Conservation (phyloP, 2,797 vertebrate genomes). For the Spinibarbus caldwelli region DNA sequence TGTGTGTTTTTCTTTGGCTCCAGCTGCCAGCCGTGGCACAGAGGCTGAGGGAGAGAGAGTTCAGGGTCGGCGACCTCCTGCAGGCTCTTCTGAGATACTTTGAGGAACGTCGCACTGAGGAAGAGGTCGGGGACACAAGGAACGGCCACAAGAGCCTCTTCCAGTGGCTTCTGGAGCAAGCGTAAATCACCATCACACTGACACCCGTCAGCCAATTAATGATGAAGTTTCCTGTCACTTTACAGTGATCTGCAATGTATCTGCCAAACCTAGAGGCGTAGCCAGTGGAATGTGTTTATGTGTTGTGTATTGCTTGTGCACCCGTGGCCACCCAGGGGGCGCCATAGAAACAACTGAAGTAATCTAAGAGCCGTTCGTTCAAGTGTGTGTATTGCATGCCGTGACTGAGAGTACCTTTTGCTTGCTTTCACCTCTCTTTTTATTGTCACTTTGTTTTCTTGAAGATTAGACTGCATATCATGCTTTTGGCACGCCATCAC, state of each 20-base stretch:
- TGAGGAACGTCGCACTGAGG: slow-evolving; percentile 76
- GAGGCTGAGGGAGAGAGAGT: slow-evolving; percentile 82
- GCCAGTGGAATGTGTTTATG: slow-evolving; percentile 53
- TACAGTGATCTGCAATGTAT: slow-evolving; percentile 54
- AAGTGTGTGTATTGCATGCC: slow-evolving; percentile 67
- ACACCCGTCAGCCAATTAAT: slow-evolving; percentile 35
- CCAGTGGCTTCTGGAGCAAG: slow-evolving; percentile 89
- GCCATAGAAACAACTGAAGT: slow-evolving; percentile 64
- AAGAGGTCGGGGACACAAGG: slow-evolving; percentile 53
- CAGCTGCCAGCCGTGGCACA: slow-evolving; percentile 82
- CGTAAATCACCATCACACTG: slow-evolving; percentile 71
- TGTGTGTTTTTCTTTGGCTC: slow-evolving; percentile 48
- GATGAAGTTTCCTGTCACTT: slow-evolving; percentile 44
- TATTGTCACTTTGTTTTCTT: slow-evolving; percentile 43
- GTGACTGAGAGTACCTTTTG: slow-evolving; percentile 53
- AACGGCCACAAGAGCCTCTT: slow-evolving; percentile 78
- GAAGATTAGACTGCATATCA: slow-evolving; percentile 69
- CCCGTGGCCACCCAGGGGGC: slow-evolving; percentile 66
- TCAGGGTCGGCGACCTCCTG: slow-evolving; percentile 90
- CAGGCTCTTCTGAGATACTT: slow-evolving; percentile 90
- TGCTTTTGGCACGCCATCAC: slow-evolving; percentile 56
- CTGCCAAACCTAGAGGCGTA: slow-evolving; percentile 53
- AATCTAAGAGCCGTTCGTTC: slow-evolving; percentile 64
- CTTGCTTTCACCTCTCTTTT: slow-evolving; percentile 54
- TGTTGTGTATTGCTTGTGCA: slow-evolving; percentile 62